Evolutionary conservation across 2,113 vertebrate species (phyloP), one percentile per base, ranked within the genome.

Genomic region (Hemichromis elongatus): DNA sequence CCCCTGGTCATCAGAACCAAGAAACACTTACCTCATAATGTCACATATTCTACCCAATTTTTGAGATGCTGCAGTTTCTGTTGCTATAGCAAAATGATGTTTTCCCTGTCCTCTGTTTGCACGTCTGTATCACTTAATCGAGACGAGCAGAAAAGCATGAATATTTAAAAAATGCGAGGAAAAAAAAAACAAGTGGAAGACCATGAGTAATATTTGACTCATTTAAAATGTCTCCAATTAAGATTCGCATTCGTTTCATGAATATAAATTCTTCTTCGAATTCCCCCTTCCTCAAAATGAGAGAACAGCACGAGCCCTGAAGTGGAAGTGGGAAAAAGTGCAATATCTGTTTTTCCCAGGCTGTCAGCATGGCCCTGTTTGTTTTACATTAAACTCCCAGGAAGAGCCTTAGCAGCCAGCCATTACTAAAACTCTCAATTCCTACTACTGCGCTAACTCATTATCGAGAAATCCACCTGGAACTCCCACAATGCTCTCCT

Each of bases 391-490:
- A 95, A 90, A 94, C 92, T 95, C 92, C 90, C 89, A 93, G 91
- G 92, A 90, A 94, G 95, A 93, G 90, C 90, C 91, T 91, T 87
- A 92, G 92, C 94, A 96, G 93, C 93, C 95, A 96, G 94, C 94
- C 94, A 94, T 95, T 93, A 95, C 94, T 95, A 95, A 95, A 94
- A 94, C 93, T 94, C 94, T 94, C 92, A 85, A 93, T 92, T 95
- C 90, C 61, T 86, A 90, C 91, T 84, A 88, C 92, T 54, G 91
- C 77, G 81, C 91, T 89, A 92, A 95, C 94, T 96, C 96, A 96
- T 96, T 96, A 96, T 96, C 95, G 77, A 94, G 92, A 94, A 96
- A 95, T 96, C 95, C 95, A 96, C 96, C 95, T 96, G 96, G 95
- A 95, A 96, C 93, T 94, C 93, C 95, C 94, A 96, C 95, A 95